Conservation (phyloP, 2,888 invertebrate genomes). For the Acutogordius australiensis region DNA sequence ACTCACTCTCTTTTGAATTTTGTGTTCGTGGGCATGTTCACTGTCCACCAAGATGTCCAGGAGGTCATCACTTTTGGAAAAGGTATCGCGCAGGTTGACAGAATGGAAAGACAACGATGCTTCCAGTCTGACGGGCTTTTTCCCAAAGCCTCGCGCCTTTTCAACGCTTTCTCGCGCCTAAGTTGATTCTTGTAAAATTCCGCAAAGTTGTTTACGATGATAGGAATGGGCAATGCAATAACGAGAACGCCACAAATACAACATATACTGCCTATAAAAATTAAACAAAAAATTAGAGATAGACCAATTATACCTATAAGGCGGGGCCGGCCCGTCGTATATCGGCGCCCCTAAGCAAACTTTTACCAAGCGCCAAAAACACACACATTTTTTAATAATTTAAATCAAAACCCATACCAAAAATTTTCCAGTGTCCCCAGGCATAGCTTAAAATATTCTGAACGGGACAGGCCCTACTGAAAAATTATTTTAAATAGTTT, state of each 20-base stretch:
- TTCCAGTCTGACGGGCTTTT: constrained; percentile 32
- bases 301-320: too few relatives aligned
- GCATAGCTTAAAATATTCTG: too few relatives aligned
- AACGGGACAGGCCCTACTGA: too few relatives aligned
- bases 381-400: too few relatives aligned
- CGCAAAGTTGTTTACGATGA: constrained; percentile 99
- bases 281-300: too few relatives aligned
- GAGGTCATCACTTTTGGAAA: neutral
- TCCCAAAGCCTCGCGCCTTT: constrained; percentile 81
- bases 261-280: constrained; percentile 97
- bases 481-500: too few relatives aligned
- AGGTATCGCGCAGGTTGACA: neutral
- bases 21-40: neutral
- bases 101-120: constrained; percentile 1
- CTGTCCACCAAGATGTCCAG: neutral
- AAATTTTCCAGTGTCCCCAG: too few relatives aligned
- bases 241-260: constrained; percentile 99
- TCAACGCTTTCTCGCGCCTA: constrained; percentile 88
- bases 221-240: constrained; percentile 99
- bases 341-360: too few relatives aligned
- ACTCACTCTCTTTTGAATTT: too few relatives aligned
- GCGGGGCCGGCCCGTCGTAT: too few relatives aligned
- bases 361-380: too few relatives aligned
- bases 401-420: too few relatives aligned
- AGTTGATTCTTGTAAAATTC: constrained; percentile 99